A percentile compares a stretch with the other conserved stretches of the same genome.
These are phyloP conservation scores for Brienomyrus longianalis DNA, from an alignment of 2,113 vertebrate species.

Conservation along the genomic window DNA sequence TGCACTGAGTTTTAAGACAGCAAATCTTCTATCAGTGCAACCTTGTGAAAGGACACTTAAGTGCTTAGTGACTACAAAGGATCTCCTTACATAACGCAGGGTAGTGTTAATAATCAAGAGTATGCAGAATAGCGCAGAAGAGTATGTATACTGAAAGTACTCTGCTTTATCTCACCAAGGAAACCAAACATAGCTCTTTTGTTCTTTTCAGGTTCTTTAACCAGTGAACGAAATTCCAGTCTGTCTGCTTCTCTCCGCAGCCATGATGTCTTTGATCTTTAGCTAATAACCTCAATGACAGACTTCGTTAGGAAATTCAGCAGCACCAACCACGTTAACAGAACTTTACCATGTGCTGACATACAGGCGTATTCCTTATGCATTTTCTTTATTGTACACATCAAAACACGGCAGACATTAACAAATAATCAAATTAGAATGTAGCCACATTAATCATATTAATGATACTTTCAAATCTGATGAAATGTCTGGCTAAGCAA, in stretches of 20 bases:
- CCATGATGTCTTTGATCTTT: neutral
- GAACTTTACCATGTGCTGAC: neutral
- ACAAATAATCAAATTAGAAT: neutral
- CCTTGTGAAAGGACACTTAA: neutral
- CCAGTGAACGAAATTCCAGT: neutral
- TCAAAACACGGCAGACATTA: neutral
- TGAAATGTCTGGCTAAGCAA: neutral
- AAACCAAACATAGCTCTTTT: neutral
- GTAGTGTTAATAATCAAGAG: neutral
- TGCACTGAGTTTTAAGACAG: neutral
- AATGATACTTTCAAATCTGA: neutral
- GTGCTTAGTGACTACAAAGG: neutral
- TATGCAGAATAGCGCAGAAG: neutral
- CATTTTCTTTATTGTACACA: neutral
- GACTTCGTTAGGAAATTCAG: neutral
- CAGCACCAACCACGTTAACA: neutral
- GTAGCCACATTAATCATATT: neutral
- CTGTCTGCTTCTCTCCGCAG: conserved; percentile 23
- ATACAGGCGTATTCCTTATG: neutral
- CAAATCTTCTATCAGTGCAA: neutral
- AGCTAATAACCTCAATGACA: neutral
- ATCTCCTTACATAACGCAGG: neutral
- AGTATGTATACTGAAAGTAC: neutral
- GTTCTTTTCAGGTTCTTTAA: conserved; percentile 48
- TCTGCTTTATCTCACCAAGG: neutral